Percentiles rank a stretch among this genome's conserved stretches.
These are phyloP conservation scores for Caerostris darwini DNA, from an alignment of 1,140 invertebrate species.

Conservation along the genomic window DNA sequence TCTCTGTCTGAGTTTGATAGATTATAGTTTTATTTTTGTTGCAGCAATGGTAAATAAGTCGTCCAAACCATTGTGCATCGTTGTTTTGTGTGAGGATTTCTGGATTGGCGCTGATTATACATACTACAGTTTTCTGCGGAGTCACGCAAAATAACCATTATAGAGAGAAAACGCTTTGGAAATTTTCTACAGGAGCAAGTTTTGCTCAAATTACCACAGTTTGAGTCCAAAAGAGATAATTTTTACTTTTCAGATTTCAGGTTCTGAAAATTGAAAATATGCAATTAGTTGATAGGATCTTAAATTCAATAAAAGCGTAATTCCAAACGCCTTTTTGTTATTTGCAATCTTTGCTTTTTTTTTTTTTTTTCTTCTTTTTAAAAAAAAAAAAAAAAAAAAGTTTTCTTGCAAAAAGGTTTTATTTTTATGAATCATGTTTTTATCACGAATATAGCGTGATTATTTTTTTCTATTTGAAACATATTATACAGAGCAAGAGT, in stretches of 20 bases:
- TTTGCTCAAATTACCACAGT: not conserved
- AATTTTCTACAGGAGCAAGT: not conserved
- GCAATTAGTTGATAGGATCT: not conserved
- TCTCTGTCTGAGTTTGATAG: too few relatives aligned
- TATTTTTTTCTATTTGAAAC: too few relatives aligned
- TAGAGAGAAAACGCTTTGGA: not conserved
- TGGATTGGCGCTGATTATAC: not conserved
- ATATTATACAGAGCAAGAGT: too few relatives aligned
- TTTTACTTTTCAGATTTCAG: not conserved
- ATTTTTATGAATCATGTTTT: too few relatives aligned
- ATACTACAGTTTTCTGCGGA: too few relatives aligned
- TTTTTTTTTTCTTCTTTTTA: too few relatives aligned
- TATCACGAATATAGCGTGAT: too few relatives aligned
- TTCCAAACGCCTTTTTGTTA: not conserved
- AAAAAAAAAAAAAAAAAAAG: too few relatives aligned
- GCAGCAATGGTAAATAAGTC: not conserved
- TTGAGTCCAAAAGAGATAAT: not conserved
- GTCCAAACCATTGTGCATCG: not conserved
- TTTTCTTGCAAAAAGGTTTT: too few relatives aligned
- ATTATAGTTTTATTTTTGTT: not conserved
- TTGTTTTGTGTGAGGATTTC: not conserved
- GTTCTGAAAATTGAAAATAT: not conserved
- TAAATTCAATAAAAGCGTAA: not conserved
- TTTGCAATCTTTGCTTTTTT: not conserved
- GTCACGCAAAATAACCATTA: constrained; percentile 42